Percentiles rank a stretch among this genome's conserved stretches.
Evolutionary conservation across 2,113 vertebrate species (phyloP).

Genomic region (Colossoma macropomum): DNA sequence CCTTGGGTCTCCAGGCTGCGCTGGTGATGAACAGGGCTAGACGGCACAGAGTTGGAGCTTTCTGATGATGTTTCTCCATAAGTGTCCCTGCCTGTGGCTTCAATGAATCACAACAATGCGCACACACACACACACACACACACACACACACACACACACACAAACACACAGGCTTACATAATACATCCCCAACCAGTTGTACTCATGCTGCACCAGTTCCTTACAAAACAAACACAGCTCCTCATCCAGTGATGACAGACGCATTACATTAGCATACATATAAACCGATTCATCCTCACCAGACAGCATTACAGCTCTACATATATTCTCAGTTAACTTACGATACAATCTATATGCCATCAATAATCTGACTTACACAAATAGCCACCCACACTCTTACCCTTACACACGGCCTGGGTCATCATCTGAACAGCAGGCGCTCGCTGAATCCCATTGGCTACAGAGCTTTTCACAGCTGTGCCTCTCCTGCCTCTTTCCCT

Average conservation of each 20-base stretch:
- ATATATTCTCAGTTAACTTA: neutral
- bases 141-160: neutral
- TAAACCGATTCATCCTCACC: neutral
- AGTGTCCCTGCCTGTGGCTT: constrained; percentile 82
- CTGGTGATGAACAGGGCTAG: constrained; percentile 85
- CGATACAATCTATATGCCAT: too few species aligned
- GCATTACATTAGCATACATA: constrained; percentile 5
- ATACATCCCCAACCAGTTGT: neutral
- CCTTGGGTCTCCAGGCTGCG: constrained; percentile 88
- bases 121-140: neutral
- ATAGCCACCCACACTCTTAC: constrained; percentile 13
- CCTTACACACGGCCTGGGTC: constrained; percentile 49
- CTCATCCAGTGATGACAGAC: neutral
- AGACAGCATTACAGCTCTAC: too few species aligned
- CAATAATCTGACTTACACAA: neutral
- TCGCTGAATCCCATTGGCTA: constrained; percentile 49
- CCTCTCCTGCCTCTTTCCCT: constrained; percentile 48
- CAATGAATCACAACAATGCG: neutral
- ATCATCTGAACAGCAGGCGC: constrained; percentile 50
- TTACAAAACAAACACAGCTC: neutral
- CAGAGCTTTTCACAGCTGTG: constrained; percentile 21
- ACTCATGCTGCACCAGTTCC: neutral
- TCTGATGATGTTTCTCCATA: constrained; percentile 90
- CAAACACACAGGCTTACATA: neutral
- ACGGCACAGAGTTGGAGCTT: constrained; percentile 86